Conservation (phyloP, 2,888 invertebrate genomes). For the Subacronicta megacephala region DNA sequence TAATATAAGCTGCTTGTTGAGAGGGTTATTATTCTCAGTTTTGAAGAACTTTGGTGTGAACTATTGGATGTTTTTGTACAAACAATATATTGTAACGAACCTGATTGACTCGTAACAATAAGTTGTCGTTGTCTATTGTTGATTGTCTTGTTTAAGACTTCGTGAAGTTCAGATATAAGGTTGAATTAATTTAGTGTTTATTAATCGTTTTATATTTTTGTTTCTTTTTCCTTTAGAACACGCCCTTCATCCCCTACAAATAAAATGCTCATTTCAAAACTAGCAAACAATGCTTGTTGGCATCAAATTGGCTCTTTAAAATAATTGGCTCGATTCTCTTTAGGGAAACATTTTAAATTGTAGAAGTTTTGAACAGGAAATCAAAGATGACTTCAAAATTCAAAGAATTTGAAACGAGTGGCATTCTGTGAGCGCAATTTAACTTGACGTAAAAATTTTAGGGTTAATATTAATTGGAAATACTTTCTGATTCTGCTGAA, state of each 20-base stretch:
- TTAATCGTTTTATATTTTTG: not conserved
- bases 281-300: constrained; percentile 69
- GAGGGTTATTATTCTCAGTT: too few relatives aligned
- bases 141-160: too few relatives aligned
- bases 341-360: constrained; percentile 69
- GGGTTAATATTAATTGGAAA: constrained; percentile 31
- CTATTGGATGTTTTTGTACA: too few relatives aligned
- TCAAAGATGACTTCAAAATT: constrained; percentile 33
- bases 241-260: constrained; percentile 65
- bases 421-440: constrained; percentile 20
- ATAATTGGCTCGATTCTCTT: constrained; percentile 77
- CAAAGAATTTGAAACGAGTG: constrained; percentile 40
- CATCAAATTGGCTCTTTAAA: constrained; percentile 75
- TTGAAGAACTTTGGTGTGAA: too few relatives aligned
- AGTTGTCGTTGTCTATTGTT: too few relatives aligned
- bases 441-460: constrained; percentile 36
- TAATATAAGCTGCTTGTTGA: too few relatives aligned
- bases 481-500: constrained; percentile 21
- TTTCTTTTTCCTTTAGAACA: constrained; percentile 10
- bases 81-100: too few relatives aligned
- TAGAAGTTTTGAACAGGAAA: constrained; percentile 51
- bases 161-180: too few relatives aligned
- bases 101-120: too few relatives aligned
- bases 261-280: constrained; percentile 72
- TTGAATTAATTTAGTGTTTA: too few relatives aligned